Base-by-base conservation (phyloP, 2,888 invertebrate species). In the Eurytoma adleriae region DNA sequence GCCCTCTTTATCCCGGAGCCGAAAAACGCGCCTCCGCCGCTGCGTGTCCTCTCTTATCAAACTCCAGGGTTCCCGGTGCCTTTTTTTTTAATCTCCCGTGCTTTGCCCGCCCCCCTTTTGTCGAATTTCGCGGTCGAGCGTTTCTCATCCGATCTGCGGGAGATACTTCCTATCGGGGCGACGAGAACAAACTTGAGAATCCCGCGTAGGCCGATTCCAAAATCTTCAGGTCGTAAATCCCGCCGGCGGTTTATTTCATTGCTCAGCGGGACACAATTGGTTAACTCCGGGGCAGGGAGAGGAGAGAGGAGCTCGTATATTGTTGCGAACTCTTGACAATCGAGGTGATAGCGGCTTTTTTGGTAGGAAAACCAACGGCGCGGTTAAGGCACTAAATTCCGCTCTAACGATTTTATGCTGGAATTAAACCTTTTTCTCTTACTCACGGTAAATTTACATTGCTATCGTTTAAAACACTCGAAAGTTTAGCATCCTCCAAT, bases 31-130 rank as follows among this genome's bases (percentile, higher is more conserved):
- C 48, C 59, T 70, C 70, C 5, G 24, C 61, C 61, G 69, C 56
- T 20, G 16, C 48, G 40, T 56, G 62, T 66, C 27, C 54, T 72
- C 27, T 62, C 66, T 74, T 74, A 73, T 73, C 72, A 68, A 54
- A 54, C 64, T 24, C 20, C 18, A 20, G 16, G 5, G 30, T n/a
- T 48, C 57, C 13, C 54, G 54, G 16, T n/a, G 3, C 54, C 14
- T 56, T 67, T 50, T 59, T 68, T 75, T 75, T 75, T 75, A 75
- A 75, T 75, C 75, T 75, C 18, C 20, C 24, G n/a, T 24, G 66
- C 74, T 74, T 56, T 64, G 57, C 30, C 64, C 54, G 54, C 54
- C 72, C 54, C 62, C 64, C 64, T 56, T 73, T 54, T 64, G 62
- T 73, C 50, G 54, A 64, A 73, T 54, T 73, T 64, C 72, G 54